phyloP scores from a whole-genome alignment of 2,797 vertebrate genomes.

The Orestias chungarensis region DNA sequence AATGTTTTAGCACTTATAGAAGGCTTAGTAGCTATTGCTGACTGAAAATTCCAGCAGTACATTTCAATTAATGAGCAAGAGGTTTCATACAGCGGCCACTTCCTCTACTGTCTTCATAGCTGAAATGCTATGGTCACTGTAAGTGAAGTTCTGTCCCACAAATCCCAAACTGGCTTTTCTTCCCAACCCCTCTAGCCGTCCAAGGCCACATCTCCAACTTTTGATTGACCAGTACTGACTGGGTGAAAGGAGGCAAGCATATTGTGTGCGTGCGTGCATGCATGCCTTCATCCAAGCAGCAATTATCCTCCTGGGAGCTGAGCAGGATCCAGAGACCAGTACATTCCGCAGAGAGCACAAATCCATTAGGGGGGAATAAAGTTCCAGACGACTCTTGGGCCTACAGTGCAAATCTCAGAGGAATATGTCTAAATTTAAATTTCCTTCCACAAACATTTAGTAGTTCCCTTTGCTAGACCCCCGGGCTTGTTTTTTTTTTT shows the following conservation, averaged over 20 bases:
- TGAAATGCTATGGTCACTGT: constrained; percentile 22
- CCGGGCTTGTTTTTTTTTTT: not conserved
- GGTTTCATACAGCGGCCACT: constrained; percentile 11
- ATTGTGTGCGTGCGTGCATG: constrained; percentile 58
- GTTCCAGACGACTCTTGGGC: constrained; percentile 37
- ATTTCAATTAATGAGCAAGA: constrained; percentile 5
- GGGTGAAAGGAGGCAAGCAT: constrained; percentile 47
- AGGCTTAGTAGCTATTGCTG: not conserved
- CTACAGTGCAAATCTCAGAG: constrained; percentile 59
- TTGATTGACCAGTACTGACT: constrained; percentile 30
- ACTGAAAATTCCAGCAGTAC: constrained; percentile 6
- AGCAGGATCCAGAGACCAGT: constrained; percentile 50
- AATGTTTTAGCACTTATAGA: not conserved
- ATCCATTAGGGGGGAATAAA: constrained; percentile 35
- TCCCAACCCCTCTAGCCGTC: not conserved
- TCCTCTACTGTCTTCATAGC: constrained; percentile 10
- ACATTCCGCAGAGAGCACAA: constrained; percentile 60
- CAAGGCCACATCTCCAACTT: constrained; percentile 18
- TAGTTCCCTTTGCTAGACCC: constrained; percentile 18
- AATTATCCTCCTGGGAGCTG: constrained; percentile 60
- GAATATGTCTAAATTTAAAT: constrained; percentile 37
- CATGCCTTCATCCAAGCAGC: constrained; percentile 43
- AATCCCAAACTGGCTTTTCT: constrained; percentile 18
- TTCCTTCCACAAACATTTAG: constrained; percentile 16
- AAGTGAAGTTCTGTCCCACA: constrained; percentile 17